These are phyloP conservation scores for Perizoma flavofasciatum DNA, from an alignment of 2,888 invertebrate genomes.

Conservation along the genomic window DNA sequence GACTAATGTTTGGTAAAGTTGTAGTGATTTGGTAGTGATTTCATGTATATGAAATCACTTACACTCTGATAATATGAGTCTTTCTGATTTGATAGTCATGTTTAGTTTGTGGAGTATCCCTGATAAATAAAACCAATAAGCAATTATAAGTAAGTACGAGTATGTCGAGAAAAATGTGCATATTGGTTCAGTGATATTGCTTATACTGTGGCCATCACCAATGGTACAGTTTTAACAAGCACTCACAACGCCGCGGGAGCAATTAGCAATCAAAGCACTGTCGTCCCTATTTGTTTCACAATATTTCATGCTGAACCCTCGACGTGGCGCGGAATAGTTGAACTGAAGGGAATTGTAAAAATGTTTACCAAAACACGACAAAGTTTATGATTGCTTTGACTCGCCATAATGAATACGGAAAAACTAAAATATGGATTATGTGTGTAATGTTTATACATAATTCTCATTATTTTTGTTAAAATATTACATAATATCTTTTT, in stretches of 20 bases:
- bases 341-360: constrained; percentile 3
- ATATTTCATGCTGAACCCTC: constrained; percentile 9
- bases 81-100: not conserved
- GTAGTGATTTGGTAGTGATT: too few relatives aligned
- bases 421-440: not conserved
- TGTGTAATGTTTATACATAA: not conserved
- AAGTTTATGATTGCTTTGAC: constrained; percentile 10
- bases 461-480: too few relatives aligned
- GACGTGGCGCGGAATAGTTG: not conserved
- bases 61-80: not conserved
- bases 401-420: not conserved
- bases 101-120: too few relatives aligned
- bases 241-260: constrained; percentile 4
- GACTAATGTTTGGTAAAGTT: not conserved
- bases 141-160: too few relatives aligned
- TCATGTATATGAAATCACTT: not conserved
- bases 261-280: constrained; percentile 18
- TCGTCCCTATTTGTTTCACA: constrained; percentile 18
- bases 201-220: too few relatives aligned
- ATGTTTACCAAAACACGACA: constrained; percentile 15
- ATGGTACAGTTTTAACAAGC: too few relatives aligned
- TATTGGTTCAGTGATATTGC: too few relatives aligned
- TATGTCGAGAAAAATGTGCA: too few relatives aligned
- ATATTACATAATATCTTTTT: too few relatives aligned
- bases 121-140: too few relatives aligned